phyloP scores from a whole-genome alignment of 1,140 invertebrate genomes.

The Drosophila watanabei region DNA sequence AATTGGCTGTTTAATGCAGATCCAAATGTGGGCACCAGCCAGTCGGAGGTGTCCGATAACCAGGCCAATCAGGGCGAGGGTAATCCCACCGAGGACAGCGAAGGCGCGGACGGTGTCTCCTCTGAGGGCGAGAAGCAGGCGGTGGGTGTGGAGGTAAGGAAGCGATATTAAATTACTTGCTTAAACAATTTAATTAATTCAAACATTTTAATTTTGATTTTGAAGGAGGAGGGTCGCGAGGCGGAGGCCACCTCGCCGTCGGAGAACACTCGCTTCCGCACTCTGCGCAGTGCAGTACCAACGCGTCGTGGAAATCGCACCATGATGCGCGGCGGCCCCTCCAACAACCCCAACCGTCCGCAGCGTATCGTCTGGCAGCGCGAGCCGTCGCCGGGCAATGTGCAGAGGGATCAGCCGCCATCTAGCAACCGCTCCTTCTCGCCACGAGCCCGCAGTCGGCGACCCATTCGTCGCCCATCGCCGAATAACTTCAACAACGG shows the following conservation, averaged over 20 bases:
- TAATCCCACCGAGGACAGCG: conserved; percentile 77
- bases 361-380: conserved; percentile 86
- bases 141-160: conserved; percentile 86
- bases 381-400: conserved; percentile 51
- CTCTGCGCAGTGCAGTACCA: conserved; percentile 68
- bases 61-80: conserved; percentile 67
- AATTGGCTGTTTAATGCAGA: conserved; percentile 33
- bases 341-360: conserved; percentile 67
- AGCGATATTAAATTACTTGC: background rate
- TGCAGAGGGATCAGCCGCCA: conserved; percentile 63
- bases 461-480: conserved; percentile 69
- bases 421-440: conserved; percentile 59
- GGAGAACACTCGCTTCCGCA: conserved; percentile 80
- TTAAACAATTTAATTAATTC: background rate
- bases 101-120: conserved; percentile 86
- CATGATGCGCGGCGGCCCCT: conserved; percentile 51
- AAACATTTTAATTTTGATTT: background rate
- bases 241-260: conserved; percentile 89
- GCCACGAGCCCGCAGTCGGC: conserved; percentile 58
- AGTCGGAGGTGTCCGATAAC: conserved; percentile 75
- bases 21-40: conserved; percentile 77
- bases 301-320: conserved; percentile 62
- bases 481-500: conserved; percentile 73
- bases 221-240: conserved; percentile 89
- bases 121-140: conserved; percentile 88